Conservation (phyloP, 2,797 vertebrate genomes). For the Florisuga fusca region DNA sequence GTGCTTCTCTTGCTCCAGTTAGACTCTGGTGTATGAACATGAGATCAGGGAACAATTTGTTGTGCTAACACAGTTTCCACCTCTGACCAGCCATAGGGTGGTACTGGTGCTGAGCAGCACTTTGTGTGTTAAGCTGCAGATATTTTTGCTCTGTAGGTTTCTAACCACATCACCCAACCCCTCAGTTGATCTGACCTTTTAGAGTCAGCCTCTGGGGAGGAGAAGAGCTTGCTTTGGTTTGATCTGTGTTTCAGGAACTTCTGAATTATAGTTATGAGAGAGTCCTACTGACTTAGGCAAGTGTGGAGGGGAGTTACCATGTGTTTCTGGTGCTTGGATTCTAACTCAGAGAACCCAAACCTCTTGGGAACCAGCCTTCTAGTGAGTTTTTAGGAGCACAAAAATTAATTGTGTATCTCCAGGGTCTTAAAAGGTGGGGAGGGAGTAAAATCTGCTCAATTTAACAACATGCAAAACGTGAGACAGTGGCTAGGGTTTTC, state of each 20-base stretch:
- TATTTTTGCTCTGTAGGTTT: neutral
- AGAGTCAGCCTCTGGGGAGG: neutral
- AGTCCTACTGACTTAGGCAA: neutral
- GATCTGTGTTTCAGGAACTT: neutral
- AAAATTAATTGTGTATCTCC: neutral
- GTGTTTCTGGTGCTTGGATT: neutral
- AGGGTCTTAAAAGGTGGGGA: neutral
- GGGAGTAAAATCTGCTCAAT: neutral
- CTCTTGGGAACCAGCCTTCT: accelerated
- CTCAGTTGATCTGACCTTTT: neutral
- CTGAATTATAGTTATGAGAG: neutral
- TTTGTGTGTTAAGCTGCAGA: neutral
- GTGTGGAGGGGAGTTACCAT: accelerated
- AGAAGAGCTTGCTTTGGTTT: neutral
- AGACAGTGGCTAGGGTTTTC: accelerated
- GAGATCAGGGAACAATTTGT: neutral
- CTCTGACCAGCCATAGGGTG: neutral
- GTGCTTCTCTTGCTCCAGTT: neutral
- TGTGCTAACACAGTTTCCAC: neutral
- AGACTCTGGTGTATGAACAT: neutral
- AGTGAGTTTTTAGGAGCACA: neutral
- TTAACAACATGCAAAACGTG: neutral
- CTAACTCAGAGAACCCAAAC: neutral
- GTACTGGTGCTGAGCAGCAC: neutral
- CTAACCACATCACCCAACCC: neutral